phyloP scores from a whole-genome alignment of 2,797 vertebrate species.

The Spatula versicolor region DNA sequence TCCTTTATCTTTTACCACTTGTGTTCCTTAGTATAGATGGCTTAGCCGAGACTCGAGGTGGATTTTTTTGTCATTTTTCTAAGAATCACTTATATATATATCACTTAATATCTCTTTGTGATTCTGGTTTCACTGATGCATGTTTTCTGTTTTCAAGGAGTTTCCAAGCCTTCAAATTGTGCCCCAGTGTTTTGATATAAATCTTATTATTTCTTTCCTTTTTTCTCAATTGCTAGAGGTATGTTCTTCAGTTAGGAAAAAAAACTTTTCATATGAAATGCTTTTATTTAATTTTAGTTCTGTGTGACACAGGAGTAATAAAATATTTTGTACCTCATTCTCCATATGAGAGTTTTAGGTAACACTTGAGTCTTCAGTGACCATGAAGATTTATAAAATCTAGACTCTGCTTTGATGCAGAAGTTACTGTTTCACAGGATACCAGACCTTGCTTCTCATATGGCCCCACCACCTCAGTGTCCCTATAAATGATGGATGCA shows the following conservation, averaged over 20 bases:
- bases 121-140: not conserved
- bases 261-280: not conserved
- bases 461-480: not conserved
- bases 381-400: slow-evolving; percentile 33
- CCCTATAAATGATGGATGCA: not conserved
- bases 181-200: not conserved
- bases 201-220: not conserved
- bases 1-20: not conserved
- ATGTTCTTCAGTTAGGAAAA: not conserved
- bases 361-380: slow-evolving; percentile 1
- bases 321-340: slow-evolving; percentile 15
- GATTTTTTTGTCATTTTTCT: not conserved
- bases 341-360: not conserved
- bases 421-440: slow-evolving; percentile 11
- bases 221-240: not conserved
- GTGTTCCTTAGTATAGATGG: not conserved
- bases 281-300: not conserved
- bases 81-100: not conserved
- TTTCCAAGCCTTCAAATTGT: not conserved
- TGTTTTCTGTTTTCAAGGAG: not conserved
- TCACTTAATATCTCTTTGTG: not conserved
- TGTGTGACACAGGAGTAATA: not conserved
- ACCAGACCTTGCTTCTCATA: not conserved
- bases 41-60: not conserved
- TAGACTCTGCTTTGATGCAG: slow-evolving; percentile 25